phyloP scores from a whole-genome alignment of 2,888 invertebrate species.

The Sericinus montela region DNA sequence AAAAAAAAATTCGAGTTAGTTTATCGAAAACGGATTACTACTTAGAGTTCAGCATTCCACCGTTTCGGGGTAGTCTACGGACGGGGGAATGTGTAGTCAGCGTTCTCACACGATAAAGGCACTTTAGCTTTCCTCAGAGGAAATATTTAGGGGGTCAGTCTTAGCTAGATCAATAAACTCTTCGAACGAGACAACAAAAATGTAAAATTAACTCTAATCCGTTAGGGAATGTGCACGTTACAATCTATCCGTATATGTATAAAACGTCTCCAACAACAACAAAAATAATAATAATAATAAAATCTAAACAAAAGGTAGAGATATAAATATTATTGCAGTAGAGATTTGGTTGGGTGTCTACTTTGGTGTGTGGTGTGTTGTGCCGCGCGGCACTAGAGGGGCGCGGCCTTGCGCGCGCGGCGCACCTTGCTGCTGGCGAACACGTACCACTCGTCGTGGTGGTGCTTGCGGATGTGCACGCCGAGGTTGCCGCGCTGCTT shows the following conservation, averaged over 20 bases:
- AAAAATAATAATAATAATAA: no score
- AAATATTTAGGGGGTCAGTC: slow-evolving; percentile 72
- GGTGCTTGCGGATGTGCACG: slow-evolving; percentile 89
- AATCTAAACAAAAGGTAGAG: no score
- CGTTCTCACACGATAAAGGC: background rate
- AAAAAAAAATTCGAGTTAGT: slow-evolving; percentile 67
- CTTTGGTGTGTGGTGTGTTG: slow-evolving; percentile 61
- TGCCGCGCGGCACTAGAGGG: slow-evolving; percentile 10
- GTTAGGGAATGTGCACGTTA: slow-evolving; percentile 76
- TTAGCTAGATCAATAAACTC: slow-evolving; percentile 73
- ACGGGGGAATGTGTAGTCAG: background rate
- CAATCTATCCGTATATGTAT: slow-evolving; percentile 59
- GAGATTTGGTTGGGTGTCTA: slow-evolving; percentile 74
- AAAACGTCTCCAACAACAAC: slow-evolving; percentile 62
- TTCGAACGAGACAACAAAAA: slow-evolving; percentile 73
- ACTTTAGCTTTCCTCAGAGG: background rate
- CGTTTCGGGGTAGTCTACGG: background rate
- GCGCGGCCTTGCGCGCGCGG: slow-evolving; percentile 67
- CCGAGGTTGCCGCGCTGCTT: slow-evolving; percentile 90
- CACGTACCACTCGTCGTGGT: slow-evolving; percentile 77
- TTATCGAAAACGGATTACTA: slow-evolving; percentile 8
- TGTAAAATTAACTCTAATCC: slow-evolving; percentile 69
- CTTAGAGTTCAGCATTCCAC: background rate
- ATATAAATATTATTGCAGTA: slow-evolving; percentile 75
- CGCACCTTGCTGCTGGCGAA: slow-evolving; percentile 72